Evolutionary conservation across 2,113 vertebrate species (phyloP), one percentile per base, ranked within the genome.

Genomic region (Corydoras maculifer): DNA sequence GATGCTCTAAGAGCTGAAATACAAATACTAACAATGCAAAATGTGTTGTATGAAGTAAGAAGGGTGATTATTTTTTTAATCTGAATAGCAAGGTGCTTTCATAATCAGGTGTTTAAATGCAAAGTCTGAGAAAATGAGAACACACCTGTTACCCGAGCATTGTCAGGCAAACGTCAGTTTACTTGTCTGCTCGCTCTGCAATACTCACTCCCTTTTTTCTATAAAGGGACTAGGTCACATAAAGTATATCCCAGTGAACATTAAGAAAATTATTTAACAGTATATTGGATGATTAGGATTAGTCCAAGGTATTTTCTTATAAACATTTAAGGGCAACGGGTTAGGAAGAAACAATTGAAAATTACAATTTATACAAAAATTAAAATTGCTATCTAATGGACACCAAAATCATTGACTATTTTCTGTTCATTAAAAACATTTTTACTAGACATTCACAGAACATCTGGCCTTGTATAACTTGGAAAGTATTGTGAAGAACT

Each of bases 1-100:
- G 78, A 73, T 5, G 88, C 88, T 90, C 88, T 87, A 87, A 84
- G 88, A 91, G 90, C 88, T 84, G 80, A 79, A 77, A 81, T 74
- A 83, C 72, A 79, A 81, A 58, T 10, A 80, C 79, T 79, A 87
- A 82, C 74, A 82, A 80, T 59, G 77, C 77, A 80, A 78, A 84
- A 82, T 54, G 60, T 68, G 79, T 48, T 66, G 81, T 72, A 63
- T 72, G 79, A 77, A 65, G 68, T 48, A 62, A 59, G 60, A 57
- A 14, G 70, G 57, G 49, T 43, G 6, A 10, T 60, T 62, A 74
- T 58, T 29, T 48, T 50, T 58, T 69, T 72, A 64, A 65, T 51
- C 51, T 54, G 3, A 29, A 69, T 15, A 30, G 53, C 8, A 4
- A 12, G 48, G 18, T 7, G 64, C 31, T 72, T 64, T 18, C 3